phyloP scores from a whole-genome alignment of 2,888 invertebrate genomes.

The Eupithecia vulgata region DNA sequence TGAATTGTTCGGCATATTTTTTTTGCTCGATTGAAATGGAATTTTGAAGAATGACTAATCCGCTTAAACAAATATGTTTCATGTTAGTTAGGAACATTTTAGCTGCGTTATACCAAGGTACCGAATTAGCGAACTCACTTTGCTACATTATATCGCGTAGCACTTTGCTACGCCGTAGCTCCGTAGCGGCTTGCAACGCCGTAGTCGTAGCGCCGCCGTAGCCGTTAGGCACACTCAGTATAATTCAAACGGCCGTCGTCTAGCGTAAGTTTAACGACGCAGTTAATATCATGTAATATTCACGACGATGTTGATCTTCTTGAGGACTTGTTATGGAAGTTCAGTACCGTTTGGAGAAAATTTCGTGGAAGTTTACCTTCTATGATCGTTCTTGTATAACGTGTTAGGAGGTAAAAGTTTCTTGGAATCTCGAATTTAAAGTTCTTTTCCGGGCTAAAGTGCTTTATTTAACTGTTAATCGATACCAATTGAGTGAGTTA shows the following conservation, averaged over 20 bases:
- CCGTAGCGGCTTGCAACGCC: conserved; percentile 17
- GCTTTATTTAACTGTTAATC: no score
- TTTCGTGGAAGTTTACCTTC: background rate
- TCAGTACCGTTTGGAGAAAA: background rate
- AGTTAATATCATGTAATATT: conserved; percentile 25
- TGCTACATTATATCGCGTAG: background rate
- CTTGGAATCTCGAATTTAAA: background rate
- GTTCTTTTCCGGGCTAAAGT: background rate
- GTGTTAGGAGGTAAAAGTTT: background rate
- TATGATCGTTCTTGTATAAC: background rate
- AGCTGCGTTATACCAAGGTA: no score
- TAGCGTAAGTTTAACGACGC: conserved; percentile 30
- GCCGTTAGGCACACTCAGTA: conserved; percentile 30
- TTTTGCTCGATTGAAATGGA: background rate
- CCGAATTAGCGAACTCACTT: no score
- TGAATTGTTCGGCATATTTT: no score
- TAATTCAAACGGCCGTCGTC: conserved; percentile 24
- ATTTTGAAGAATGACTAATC: background rate
- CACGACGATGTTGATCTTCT: conserved; percentile 19
- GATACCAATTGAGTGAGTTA: no score
- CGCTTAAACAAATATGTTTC: background rate
- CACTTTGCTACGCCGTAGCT: conserved; percentile 12
- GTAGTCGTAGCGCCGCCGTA: conserved; percentile 20
- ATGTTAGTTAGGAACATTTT: no score
- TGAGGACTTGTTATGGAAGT: conserved; percentile 25